phyloP scores from a whole-genome alignment of 2,113 vertebrate species.

The Cebus imitator region DNA sequence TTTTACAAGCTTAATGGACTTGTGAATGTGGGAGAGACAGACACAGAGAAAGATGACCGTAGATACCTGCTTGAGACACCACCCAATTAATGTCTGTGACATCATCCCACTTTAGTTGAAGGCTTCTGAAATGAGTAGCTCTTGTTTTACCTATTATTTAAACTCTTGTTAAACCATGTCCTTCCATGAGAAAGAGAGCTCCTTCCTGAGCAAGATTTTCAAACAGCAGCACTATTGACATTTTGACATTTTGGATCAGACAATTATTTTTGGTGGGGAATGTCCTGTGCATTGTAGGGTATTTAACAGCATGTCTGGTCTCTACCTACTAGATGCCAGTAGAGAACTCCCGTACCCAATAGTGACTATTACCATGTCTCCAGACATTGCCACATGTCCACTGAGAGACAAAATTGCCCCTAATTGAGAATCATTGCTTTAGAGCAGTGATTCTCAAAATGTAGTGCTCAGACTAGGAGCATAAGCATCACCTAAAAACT shows the following conservation, averaged over 20 bases:
- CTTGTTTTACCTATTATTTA: slow-evolving; percentile 67
- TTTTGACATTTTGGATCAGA: background rate
- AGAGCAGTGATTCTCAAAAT: background rate
- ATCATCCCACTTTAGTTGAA: slow-evolving; percentile 66
- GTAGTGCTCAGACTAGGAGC: background rate
- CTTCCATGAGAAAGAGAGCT: slow-evolving; percentile 45
- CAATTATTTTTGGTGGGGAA: background rate
- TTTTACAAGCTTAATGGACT: slow-evolving; percentile 67
- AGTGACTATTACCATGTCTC: background rate
- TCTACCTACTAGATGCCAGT: background rate
- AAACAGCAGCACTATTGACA: background rate
- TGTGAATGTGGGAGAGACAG: slow-evolving; percentile 69
- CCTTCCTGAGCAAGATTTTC: background rate
- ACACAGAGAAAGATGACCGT: slow-evolving; percentile 69
- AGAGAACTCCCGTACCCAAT: background rate
- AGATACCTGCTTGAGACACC: slow-evolving; percentile 64
- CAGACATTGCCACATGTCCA: background rate
- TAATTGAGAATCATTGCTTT: background rate
- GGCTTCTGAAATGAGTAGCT: slow-evolving; percentile 60
- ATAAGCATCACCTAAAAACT: background rate
- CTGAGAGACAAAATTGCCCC: background rate
- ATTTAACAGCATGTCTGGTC: background rate
- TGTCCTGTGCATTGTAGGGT: background rate
- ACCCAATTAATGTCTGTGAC: slow-evolving; percentile 76
- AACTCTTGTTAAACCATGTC: slow-evolving; percentile 58